Base-by-base conservation (phyloP, 2,888 invertebrate species). In the Philopedon plagiatum region DNA sequence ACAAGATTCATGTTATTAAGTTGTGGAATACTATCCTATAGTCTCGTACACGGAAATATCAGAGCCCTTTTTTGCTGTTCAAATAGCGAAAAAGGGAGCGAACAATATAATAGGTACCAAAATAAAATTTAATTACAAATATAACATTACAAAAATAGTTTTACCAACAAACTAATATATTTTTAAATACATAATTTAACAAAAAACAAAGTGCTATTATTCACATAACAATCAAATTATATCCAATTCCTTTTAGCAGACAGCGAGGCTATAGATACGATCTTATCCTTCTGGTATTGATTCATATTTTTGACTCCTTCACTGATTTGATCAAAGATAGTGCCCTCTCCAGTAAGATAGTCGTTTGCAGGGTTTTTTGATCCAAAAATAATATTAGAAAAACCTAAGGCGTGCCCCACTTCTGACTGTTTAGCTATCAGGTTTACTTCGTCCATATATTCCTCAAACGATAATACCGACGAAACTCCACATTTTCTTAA, bases 401-500 rank as follows among this genome's bases (percentile, higher is more conserved):
- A 54, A 2, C 29, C 51, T 1, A 29, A 15, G 0, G 51, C 13
- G 4, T 54, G 29, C 0, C 29, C 51, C 11, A 29, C 29, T 29
- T 54, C 51, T 9, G 51, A 29, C 9, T 15, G 15, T 1, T 32
- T 32, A 8, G 51, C 51, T 15, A 54, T 21, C 8, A 18, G 1
- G 9, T 54, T 54, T 1, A 54, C 29, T 54, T 54, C 51, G 8
- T 32, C 51, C 29, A 54, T 54, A n/a, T 54, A 54, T 54, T 54
- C 51, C 1, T 54, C 15, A 11, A 32, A 54, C 1, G 51, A 54
- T 13, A 54, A 29, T 15, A 29, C 8, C 18, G 9, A 5, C 5
- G 51, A 21, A 8, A 29, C 51, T 15, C 29, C 51, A 18, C 29
- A 54, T 18, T 26, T 8, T 29, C 5, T 32, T 18, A 29, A 15